Evolutionary conservation across 2,113 vertebrate genomes (phyloP), one percentile per base, ranked within the genome.

Genomic region (Entelurus aequoreus): DNA sequence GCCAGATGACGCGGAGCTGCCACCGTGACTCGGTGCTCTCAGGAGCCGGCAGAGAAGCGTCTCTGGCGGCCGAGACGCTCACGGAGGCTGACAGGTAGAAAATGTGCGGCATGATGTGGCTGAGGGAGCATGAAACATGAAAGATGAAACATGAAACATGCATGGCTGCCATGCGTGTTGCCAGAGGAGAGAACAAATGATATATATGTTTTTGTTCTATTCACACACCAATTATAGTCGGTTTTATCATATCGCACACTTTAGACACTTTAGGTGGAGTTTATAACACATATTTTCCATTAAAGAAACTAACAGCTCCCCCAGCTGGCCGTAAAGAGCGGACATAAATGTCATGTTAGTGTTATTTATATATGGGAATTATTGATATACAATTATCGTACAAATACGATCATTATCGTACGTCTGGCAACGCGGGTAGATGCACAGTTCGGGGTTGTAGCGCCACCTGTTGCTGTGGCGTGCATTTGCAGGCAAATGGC

Each of bases 61-160:
- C 86, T 81, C 86, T 56, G 55, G 81, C 76, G 82, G 78, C 69
- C 66, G 60, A 37, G 68, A 76, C 75, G 78, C 82, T 88, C 79
- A 81, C 74, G 63, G 73, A 86, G 64, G 81, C 74, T 85, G 87
- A 84, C 85, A 86, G 81, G 74, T 85, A 81, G 83, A 84, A 86
- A 88, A 87, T 86, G 83, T 85, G 80, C 71, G 14, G 67, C 72
- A 87, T 88, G 85, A 88, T 84, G 85, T 83, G 85, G 85, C 82
- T 78, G 85, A 80, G 80, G 68, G 76, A 88, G 87, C 87, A 84
- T 88, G 83, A 88, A 88, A 88, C 83, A 80, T 73, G 74, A 66
- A 28, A 82, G 77, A 74, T 69, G 76, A 28, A 28, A 28, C 79
- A 81, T 64, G 72, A 28, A 28, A 82, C 79, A 74, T 69, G 76